A percentile compares a stretch with the other conserved stretches of the same genome.
Conservation (phyloP, 2,797 vertebrate genomes). For the Cirrhinus molitorella region DNA sequence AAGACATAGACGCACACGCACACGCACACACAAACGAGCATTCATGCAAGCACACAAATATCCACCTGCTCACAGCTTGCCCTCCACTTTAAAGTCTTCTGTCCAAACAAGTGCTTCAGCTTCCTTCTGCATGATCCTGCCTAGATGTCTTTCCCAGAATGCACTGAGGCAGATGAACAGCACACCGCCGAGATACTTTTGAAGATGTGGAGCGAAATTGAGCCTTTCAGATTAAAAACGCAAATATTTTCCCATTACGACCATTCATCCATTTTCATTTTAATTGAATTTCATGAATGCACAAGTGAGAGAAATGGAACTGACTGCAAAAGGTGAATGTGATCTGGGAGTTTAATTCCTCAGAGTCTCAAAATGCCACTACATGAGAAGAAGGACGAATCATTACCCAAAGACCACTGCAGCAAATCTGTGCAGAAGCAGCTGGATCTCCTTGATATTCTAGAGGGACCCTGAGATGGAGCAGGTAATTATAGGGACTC, state of each 20-base stretch:
- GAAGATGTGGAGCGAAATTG: background rate
- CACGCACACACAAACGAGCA: too few species aligned
- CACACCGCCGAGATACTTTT: slow-evolving; percentile 15
- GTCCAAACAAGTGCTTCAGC: slow-evolving; percentile 50
- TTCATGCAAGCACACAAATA: slow-evolving; percentile 50
- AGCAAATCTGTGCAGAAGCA: background rate
- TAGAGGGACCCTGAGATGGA: background rate
- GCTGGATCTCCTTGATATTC: slow-evolving; percentile 6
- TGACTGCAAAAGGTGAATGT: slow-evolving; percentile 17
- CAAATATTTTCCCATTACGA: slow-evolving; percentile 13
- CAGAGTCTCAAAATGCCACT: slow-evolving; percentile 30
- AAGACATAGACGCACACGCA: slow-evolving; percentile 15
- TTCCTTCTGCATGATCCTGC: slow-evolving; percentile 28
- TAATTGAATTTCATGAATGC: slow-evolving; percentile 24
- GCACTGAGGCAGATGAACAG: slow-evolving; percentile 15
- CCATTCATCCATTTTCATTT: slow-evolving; percentile 25
- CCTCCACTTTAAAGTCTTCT: slow-evolving; percentile 43
- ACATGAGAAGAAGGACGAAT: background rate
- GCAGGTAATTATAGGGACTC: background rate
- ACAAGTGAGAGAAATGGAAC: background rate
- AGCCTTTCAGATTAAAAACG: slow-evolving; percentile 17
- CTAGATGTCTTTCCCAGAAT: slow-evolving; percentile 22
- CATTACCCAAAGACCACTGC: background rate
- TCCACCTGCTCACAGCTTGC: slow-evolving; percentile 50
- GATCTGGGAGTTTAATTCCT: slow-evolving; percentile 24